Evolutionary conservation across 2,888 invertebrate genomes (phyloP), one percentile per base, ranked within the genome.

Genomic region (Cenopis cana): DNA sequence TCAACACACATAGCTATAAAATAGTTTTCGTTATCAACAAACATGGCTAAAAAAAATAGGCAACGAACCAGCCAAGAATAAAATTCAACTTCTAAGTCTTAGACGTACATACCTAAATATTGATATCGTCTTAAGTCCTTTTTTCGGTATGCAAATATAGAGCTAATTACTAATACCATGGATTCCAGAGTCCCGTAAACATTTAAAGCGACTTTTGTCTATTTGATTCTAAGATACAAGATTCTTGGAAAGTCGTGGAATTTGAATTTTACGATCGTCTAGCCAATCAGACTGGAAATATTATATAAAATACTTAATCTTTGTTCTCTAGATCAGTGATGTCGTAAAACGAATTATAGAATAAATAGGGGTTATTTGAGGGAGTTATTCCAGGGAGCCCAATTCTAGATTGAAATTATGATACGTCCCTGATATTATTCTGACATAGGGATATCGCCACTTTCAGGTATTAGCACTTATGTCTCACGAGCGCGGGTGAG

Each of bases 191-290:
- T 24, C 4, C 8, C 4, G 46, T 29, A 41, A n/a, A 59, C 1
- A 46, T n/a, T 46, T 10, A 9, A 24, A 1, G 11, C 1, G n/a
- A 46, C 29, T 17, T 60, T 29, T 1, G 24, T 24, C 41, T n/a
- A 11, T 46, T 6, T n/a, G 24, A 6, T 46, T 2, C n/a, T 60
- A 17, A 60, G 11, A 0, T 10, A n/a, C 20, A 2, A 11, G 8
- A 54, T 57, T 55, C 59, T 33, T 52, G 33, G 41, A 59, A 65
- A 59, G 17, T 54, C 50, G 41, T 14, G 50, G 33, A 50, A 65
- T 54, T 60, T 49, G 20, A 54, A 33, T 41, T 70, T 70, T 36
- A 60, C 65, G 70, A 70, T 33, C 65, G 65, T 66, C 70, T 70
- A 70, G 57, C 65, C 54, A 70, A 66, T 70, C 65, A 46, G 46